These are phyloP conservation scores for Polypedilum pembai DNA, from an alignment of 1,140 invertebrate genomes.

Conservation along the genomic window DNA sequence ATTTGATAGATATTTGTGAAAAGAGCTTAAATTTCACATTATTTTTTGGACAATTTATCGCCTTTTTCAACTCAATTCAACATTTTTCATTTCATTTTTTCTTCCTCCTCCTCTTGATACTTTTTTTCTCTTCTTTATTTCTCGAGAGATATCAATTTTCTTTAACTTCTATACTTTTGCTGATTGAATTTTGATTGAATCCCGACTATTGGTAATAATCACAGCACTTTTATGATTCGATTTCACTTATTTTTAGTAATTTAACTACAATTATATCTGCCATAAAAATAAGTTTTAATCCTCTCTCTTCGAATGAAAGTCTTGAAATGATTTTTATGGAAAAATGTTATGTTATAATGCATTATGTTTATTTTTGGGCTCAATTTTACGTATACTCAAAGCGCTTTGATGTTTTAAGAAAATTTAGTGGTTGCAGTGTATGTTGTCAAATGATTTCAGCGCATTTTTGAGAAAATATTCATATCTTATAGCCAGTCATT, in stretches of 20 bases:
- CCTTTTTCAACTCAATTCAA: neutral
- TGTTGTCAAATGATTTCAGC: too few relatives aligned
- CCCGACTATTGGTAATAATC: conserved; percentile 34
- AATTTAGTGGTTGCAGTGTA: too few relatives aligned
- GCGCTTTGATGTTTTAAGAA: too few relatives aligned
- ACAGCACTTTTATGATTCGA: neutral
- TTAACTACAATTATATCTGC: neutral
- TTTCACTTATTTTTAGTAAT: conserved; percentile 11
- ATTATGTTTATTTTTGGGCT: too few relatives aligned
- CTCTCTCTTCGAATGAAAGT: neutral
- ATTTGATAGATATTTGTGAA: too few relatives aligned
- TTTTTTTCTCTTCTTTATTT: neutral
- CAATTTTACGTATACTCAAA: neutral
- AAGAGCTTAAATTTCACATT: neutral
- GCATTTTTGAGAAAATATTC: too few relatives aligned
- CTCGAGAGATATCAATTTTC: neutral
- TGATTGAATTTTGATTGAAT: conserved; percentile 35
- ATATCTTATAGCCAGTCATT: too few relatives aligned
- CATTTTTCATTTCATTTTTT: neutral
- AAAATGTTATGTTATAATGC: neutral
- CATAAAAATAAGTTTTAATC: conserved; percentile 10
- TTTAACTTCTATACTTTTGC: conserved; percentile 39
- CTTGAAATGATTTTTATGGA: too few relatives aligned
- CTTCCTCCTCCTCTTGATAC: neutral
- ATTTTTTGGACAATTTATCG: neutral